Evolutionary conservation across 1,140 invertebrate species (phyloP).

Genomic region (Drosophila mayri): DNA sequence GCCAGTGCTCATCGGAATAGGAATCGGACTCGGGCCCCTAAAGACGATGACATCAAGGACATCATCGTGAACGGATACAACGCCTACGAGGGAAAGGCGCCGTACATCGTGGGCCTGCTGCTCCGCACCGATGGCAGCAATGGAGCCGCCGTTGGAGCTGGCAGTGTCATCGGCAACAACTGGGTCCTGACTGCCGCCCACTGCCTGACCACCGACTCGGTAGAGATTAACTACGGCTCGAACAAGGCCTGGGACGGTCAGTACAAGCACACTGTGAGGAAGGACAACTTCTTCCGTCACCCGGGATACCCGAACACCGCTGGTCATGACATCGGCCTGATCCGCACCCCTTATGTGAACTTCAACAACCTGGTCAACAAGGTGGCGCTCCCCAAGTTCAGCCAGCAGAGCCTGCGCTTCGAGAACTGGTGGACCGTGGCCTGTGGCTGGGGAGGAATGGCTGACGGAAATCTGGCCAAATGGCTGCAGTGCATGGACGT

Average conservation of each 20-base stretch:
- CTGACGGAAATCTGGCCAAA: slow-evolving; percentile 23
- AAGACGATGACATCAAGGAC: neutral
- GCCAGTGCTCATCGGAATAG: slow-evolving; percentile 20
- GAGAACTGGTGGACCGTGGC: slow-evolving; percentile 43
- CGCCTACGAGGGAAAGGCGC: slow-evolving; percentile 84
- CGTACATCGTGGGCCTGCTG: slow-evolving; percentile 85
- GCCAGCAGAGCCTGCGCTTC: slow-evolving; percentile 28
- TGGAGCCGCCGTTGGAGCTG: slow-evolving; percentile 40
- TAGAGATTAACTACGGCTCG: slow-evolving; percentile 75
- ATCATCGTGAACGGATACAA: slow-evolving; percentile 68
- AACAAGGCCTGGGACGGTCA: slow-evolving; percentile 34
- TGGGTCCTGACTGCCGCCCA: slow-evolving; percentile 66
- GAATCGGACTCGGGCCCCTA: neutral
- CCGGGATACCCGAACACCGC: slow-evolving; percentile 39
- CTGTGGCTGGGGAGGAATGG: slow-evolving; percentile 62
- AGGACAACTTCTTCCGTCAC: slow-evolving; percentile 45
- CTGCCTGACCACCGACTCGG: slow-evolving; percentile 50
- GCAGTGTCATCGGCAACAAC: slow-evolving; percentile 51
- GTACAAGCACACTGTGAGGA: slow-evolving; percentile 42
- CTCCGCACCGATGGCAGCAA: slow-evolving; percentile 31
- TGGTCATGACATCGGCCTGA: slow-evolving; percentile 57
- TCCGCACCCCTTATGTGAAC: slow-evolving; percentile 52
- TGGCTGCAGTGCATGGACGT: slow-evolving; percentile 43
- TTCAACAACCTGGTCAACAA: slow-evolving; percentile 42
- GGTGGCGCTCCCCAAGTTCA: slow-evolving; percentile 33